Evolutionary conservation across 1,140 invertebrate species (phyloP).

Genomic region (Eriocheir sinensis): DNA sequence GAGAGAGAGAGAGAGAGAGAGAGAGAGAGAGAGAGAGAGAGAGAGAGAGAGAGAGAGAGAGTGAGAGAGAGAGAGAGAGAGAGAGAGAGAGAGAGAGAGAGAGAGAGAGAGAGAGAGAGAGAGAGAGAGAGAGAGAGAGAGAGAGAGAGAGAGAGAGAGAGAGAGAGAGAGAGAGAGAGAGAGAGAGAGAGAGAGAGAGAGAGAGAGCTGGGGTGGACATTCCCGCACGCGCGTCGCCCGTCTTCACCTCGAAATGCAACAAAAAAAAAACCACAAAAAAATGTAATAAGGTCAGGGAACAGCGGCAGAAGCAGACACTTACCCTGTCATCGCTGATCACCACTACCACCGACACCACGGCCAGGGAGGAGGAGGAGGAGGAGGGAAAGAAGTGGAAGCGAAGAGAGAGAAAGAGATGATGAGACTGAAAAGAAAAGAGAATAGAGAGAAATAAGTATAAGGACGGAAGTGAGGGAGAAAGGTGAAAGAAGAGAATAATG

Average conservation of each 20-base stretch:
- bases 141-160: not conserved
- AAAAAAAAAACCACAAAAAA: not conserved
- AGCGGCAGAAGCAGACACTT: not conserved
- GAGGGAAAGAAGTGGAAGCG: not conserved
- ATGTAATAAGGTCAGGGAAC: not conserved
- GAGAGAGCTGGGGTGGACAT: not conserved
- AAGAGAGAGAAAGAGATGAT: not conserved
- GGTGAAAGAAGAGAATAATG: not conserved
- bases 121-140: not conserved
- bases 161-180: too few relatives aligned
- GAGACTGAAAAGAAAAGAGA: not conserved
- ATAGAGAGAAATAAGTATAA: not conserved
- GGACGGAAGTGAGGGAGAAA: not conserved
- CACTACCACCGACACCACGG: not conserved
- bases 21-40: not conserved
- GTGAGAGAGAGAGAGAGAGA: not conserved
- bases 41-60: not conserved
- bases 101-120: slow-evolving; percentile 29
- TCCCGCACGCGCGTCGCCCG: not conserved
- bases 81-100: not conserved
- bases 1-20: not conserved
- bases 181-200: slow-evolving; percentile 17
- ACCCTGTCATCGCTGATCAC: not conserved
- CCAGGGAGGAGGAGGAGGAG: not conserved
- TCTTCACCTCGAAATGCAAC: not conserved